A percentile compares a stretch with the other conserved stretches of the same genome.
phyloP scores from a whole-genome alignment of 2,888 invertebrate species.

The Rutpela maculata region DNA sequence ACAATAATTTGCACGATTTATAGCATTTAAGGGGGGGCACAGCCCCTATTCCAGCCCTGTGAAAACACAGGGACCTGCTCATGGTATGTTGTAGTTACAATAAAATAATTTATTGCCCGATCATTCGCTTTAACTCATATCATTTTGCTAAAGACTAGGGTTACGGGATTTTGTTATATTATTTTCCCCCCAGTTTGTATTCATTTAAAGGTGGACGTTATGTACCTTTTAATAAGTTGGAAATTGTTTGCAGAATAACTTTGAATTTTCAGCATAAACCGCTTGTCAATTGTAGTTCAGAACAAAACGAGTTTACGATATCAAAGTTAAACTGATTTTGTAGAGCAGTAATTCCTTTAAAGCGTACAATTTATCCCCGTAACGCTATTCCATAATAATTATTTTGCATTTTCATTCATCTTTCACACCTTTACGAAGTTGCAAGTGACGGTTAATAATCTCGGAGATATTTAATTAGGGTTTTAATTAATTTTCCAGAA shows the following conservation, averaged over 20 bases:
- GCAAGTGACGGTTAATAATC: not conserved
- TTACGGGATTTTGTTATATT: not conserved
- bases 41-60: slow-evolving; percentile 82
- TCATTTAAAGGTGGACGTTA: not conserved
- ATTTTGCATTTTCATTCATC: not conserved
- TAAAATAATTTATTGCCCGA: slow-evolving; percentile 8
- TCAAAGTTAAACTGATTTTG: not conserved
- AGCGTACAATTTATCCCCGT: not conserved
- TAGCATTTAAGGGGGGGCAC: slow-evolving; percentile 65
- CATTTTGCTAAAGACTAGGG: not conserved
- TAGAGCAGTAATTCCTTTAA: not conserved
- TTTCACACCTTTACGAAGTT: not conserved
- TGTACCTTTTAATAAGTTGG: not conserved
- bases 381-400: not conserved
- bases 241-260: not conserved
- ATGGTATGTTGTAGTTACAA: slow-evolving; percentile 67
- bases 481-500: not conserved
- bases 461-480: not conserved
- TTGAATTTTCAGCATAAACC: not conserved
- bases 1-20: slow-evolving; percentile 62
- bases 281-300: not conserved
- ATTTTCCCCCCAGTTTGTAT: not conserved
- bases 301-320: not conserved
- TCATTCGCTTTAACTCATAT: not conserved
- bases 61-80: slow-evolving; percentile 74